These are phyloP conservation scores for Fringilla coelebs DNA, from an alignment of 2,797 vertebrate species.

Conservation along the genomic window DNA sequence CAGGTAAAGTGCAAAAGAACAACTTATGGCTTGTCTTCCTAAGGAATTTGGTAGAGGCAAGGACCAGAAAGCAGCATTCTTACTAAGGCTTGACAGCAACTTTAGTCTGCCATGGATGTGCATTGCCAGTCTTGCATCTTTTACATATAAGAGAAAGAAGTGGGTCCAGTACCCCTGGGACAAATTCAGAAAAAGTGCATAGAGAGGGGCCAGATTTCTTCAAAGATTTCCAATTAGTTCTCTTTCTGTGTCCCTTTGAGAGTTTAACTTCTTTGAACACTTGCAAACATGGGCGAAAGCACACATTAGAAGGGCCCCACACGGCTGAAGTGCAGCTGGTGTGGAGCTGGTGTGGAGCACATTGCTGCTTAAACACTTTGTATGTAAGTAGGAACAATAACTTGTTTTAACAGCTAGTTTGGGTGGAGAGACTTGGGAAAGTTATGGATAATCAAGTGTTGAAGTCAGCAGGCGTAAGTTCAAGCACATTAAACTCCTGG, in stretches of 20 bases:
- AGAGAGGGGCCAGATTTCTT: not conserved
- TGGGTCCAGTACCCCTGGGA: not conserved
- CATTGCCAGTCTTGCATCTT: not conserved
- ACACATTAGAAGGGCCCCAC: not conserved
- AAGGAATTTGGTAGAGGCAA: not conserved
- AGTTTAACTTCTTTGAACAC: not conserved
- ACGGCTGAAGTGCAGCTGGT: not conserved
- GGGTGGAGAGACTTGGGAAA: not conserved
- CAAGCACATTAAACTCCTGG: not conserved
- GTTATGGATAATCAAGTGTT: slow-evolving; percentile 20
- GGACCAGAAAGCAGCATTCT: not conserved
- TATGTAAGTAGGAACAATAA: not conserved
- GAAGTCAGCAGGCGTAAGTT: slow-evolving; percentile 37
- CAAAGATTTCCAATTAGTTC: not conserved
- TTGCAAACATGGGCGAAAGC: fast-evolving
- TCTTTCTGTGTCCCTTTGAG: not conserved
- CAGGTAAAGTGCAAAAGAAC: not conserved
- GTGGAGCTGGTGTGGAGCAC: not conserved
- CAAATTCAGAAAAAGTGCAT: not conserved
- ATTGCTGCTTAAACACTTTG: not conserved
- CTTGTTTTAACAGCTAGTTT: not conserved
- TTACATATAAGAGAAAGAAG: not conserved
- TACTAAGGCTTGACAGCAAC: not conserved
- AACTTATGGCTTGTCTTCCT: not conserved
- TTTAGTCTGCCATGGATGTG: not conserved